These are phyloP conservation scores for Gymnorhina tibicen DNA, from an alignment of 2,113 vertebrate species.

Conservation along the genomic window DNA sequence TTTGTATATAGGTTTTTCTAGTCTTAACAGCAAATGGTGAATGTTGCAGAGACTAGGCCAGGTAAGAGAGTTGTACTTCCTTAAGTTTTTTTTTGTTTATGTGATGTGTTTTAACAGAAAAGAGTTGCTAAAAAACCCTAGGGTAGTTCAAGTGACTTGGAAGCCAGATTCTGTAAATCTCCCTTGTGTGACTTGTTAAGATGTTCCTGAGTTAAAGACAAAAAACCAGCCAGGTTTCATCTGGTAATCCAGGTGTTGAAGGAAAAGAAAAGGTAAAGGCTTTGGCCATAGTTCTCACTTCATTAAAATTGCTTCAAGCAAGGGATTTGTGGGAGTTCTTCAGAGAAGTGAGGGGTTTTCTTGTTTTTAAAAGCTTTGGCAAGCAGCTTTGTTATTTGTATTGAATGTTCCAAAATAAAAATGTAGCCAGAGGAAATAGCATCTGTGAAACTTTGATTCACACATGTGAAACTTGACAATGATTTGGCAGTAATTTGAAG, in stretches of 20 bases:
- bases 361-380: neutral
- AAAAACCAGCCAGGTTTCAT: neutral
- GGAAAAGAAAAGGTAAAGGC: neutral
- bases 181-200: neutral
- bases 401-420: conserved; percentile 3
- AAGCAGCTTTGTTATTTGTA: neutral
- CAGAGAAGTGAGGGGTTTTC: neutral
- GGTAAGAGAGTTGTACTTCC: neutral
- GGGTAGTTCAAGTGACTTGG: neutral
- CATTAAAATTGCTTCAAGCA: neutral
- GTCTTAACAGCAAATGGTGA: neutral
- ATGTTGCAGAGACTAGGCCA: neutral
- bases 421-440: neutral
- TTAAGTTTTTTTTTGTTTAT: neutral
- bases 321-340: neutral
- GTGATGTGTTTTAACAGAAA: neutral
- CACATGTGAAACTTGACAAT: neutral
- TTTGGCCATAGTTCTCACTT: neutral
- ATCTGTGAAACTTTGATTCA: neutral
- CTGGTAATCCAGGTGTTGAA: neutral
- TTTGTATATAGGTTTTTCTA: neutral
- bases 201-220: neutral
- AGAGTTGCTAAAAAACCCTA: neutral
- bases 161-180: neutral
- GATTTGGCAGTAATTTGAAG: neutral